Base-by-base conservation (phyloP, 1,140 invertebrate genomes). In the Caenorhabditis remanei region DNA sequence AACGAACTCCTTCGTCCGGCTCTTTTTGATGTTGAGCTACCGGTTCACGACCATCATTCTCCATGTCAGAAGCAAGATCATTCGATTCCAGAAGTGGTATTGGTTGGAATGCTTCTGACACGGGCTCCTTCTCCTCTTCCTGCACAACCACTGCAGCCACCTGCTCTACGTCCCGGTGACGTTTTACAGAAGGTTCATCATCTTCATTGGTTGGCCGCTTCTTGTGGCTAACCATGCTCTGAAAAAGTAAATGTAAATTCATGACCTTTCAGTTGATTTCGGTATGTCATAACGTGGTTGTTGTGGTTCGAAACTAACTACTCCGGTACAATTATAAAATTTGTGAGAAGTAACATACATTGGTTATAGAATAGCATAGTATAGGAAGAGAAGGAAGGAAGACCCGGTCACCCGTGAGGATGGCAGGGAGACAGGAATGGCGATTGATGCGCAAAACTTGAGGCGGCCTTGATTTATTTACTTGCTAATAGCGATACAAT, bases 401-500 rank as follows among this genome's bases (percentile, higher is more conserved):
- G 9, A 71, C 40, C 19, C 7, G 24, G 61, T 40, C 24, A 65
- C 21, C 24, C 21, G 61, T 16, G 21, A 40, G 16, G 61, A 40
- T 14, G 61, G 32, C 32, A 32, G 32, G 32, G 32, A 32, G 32
- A 41, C 7, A 24, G 24, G 71, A 79, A 50, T 50, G 46, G 46
- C 6, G 71, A 50, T 43, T 48, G 19, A 50, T 50, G 43, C n/a
- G 46, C 3, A 43, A n/a, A 71, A 16, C 55, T 21, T 11, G 46
- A 46, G 46, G 46, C 40, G 71, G 46, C 71, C 71, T 79, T 79
- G 71, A 50, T 79, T 71, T 71, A 71, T 71, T 46, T 79, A 79
- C 71, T 79, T 46, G 46, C 46, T 79, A 79, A 50, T 79, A 9
- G 71, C 71, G 24, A 50, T 48, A 7, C 46, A 40, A 79, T 79